Evolutionary conservation across 2,888 invertebrate genomes (phyloP).

Genomic region (Nipponacmea schrenckii): DNA sequence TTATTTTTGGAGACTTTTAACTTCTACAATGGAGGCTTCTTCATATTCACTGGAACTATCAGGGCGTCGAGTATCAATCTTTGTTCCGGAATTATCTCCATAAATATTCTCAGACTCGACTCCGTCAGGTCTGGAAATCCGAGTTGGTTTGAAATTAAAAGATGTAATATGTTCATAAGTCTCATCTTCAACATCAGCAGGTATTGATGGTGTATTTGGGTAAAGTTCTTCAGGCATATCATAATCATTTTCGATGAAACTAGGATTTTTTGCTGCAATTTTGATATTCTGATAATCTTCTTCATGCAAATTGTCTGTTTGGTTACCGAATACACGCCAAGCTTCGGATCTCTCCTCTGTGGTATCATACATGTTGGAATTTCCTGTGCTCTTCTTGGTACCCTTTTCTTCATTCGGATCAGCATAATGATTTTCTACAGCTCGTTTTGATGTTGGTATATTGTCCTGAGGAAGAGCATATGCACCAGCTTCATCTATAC

Average conservation of each 20-base stretch:
- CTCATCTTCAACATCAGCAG: conserved; percentile 9
- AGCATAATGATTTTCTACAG: background rate
- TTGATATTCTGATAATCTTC: conserved; percentile 34
- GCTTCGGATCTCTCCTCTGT: conserved; percentile 32
- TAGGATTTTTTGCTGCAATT: background rate
- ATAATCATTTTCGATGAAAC: background rate
- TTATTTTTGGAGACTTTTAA: no score
- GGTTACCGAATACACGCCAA: conserved; percentile 36
- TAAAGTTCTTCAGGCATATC: background rate
- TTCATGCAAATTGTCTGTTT: conserved; percentile 26
- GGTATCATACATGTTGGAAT: conserved; percentile 27
- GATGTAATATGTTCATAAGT: conserved; percentile 19
- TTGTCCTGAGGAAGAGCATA: background rate
- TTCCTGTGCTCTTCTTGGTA: background rate
- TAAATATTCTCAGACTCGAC: conserved; percentile 17
- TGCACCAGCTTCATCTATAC: background rate
- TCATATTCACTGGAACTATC: no score
- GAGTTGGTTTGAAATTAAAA: background rate
- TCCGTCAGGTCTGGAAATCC: no score
- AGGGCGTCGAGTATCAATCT: no score
- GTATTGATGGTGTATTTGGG: background rate
- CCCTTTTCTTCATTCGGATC: conserved; percentile 10
- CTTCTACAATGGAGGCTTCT: no score
- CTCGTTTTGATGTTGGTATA: background rate
- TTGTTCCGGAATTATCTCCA: conserved; percentile 19